Base-by-base conservation (phyloP, 2,888 invertebrate genomes). In the Pterostichus niger region DNA sequence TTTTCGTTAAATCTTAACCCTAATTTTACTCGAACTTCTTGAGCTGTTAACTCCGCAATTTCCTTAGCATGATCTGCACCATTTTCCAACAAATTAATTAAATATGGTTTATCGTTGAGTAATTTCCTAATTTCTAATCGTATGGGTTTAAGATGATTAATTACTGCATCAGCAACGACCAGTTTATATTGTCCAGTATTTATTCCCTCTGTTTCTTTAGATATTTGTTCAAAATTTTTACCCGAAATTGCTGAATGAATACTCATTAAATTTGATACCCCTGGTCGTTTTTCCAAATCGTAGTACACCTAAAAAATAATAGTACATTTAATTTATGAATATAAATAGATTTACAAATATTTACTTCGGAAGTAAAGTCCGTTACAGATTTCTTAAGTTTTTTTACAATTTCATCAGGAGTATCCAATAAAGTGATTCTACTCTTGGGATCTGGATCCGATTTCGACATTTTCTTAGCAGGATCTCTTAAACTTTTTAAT, bases 401-500 rank as follows among this genome's bases (percentile, higher is more conserved):
- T 54, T 92, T 92, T 0, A 90, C 85, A 78, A 98, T 93, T 11
- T 90, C 90, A 56, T 96, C 95, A 0, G 95, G 93, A 7, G 92
- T 88, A 88, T 99, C 99, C 4, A 92, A 93, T 44, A 99, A 89
- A 86, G 95, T 93, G 84, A 99, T 95, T 80, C 96, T 92, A 85
- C 96, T 94, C 87, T 94, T 95, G 0, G 92, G 89, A 90, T 97
- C 95, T 0, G 91, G 88, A 87, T 97, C 96, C 0, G 99, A 99
- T 91, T 99, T 99, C 10, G 99, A 99, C 99, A 99, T 99, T 92
- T 99, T 99, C 88, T 95, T 96, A 0, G 89, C 88, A 0, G 99
- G 98, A 88, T 97, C 94, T 68, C 97, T 93, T 7, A 99, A 91
- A 88, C 97, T 98, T 87, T 94, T 94, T 83, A 99, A 92, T 68